These are phyloP conservation scores for Epirrita christyi DNA, from an alignment of 2,888 invertebrate species.

Conservation along the genomic window DNA sequence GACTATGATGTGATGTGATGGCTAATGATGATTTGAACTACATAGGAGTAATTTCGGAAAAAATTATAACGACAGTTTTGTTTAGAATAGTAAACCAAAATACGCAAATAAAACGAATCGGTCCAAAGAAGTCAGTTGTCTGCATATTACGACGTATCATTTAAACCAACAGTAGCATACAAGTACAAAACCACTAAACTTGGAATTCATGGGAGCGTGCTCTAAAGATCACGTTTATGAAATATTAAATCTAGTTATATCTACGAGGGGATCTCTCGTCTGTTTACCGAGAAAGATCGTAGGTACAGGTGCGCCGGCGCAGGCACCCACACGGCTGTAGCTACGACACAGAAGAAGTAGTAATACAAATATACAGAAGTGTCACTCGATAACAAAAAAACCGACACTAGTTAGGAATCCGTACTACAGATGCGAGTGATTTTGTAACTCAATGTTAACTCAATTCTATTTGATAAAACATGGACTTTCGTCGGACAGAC, in stretches of 20 bases:
- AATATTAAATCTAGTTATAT: constrained; percentile 78
- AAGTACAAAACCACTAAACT: constrained; percentile 44
- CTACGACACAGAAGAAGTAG: constrained; percentile 6
- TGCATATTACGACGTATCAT: constrained; percentile 12
- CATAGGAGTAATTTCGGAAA: no score
- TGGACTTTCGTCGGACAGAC: no score
- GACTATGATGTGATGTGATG: no score
- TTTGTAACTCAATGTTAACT: no score
- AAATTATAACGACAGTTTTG: no score
- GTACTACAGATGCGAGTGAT: no score
- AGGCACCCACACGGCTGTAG: constrained; percentile 57
- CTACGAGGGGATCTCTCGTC: constrained; percentile 61
- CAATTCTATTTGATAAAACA: no score
- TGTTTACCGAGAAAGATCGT: constrained; percentile 61
- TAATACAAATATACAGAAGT: background rate
- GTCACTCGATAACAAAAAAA: background rate
- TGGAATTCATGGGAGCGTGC: constrained; percentile 67
- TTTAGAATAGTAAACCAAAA: background rate
- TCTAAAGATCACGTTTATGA: constrained; percentile 79
- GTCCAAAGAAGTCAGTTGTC: background rate
- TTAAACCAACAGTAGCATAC: constrained; percentile 38
- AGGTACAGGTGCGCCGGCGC: constrained; percentile 64
- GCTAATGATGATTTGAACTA: no score
- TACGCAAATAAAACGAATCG: background rate
- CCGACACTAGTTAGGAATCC: no score